Percentiles rank a stretch among this genome's conserved stretches.
Evolutionary conservation across 1,140 invertebrate species (phyloP).

Genomic region (Pachypeltis micranthus): DNA sequence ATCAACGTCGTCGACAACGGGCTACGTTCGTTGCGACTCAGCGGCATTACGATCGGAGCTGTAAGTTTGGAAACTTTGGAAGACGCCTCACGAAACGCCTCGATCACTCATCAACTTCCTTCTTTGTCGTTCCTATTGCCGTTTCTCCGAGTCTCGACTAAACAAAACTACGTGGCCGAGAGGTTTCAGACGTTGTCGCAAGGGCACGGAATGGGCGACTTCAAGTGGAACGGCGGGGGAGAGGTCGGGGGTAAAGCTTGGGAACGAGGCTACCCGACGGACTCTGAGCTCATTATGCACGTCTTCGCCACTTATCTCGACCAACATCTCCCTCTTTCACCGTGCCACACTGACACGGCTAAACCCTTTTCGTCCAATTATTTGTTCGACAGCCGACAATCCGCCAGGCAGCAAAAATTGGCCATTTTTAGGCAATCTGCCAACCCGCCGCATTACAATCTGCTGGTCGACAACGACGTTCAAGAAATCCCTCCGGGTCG

Average conservation of each 20-base stretch:
- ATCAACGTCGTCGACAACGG: slow-evolving; percentile 54
- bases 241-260: slow-evolving; percentile 59
- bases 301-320: slow-evolving; percentile 69
- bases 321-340: slow-evolving; percentile 59
- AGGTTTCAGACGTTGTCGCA: slow-evolving; percentile 47
- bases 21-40: slow-evolving; percentile 51
- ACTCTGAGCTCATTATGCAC: slow-evolving; percentile 58
- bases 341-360: slow-evolving; percentile 56
- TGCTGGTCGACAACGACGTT: slow-evolving; percentile 49
- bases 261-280: slow-evolving; percentile 66
- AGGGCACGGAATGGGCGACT: slow-evolving; percentile 69
- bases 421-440: slow-evolving; percentile 43
- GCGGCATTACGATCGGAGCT: slow-evolving; percentile 55
- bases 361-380: slow-evolving; percentile 54
- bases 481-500: slow-evolving; percentile 58
- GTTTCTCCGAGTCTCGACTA: slow-evolving; percentile 62
- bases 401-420: slow-evolving; percentile 38
- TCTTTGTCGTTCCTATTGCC: slow-evolving; percentile 55
- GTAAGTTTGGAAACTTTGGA: slow-evolving; percentile 54
- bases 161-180: slow-evolving; percentile 68
- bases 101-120: slow-evolving; percentile 50
- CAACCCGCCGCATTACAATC: slow-evolving; percentile 60
- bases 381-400: slow-evolving; percentile 45
- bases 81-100: slow-evolving; percentile 50
- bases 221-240: slow-evolving; percentile 65